Evolutionary conservation across 1,140 invertebrate genomes (phyloP).

Genomic region (Drosophila setifemur): DNA sequence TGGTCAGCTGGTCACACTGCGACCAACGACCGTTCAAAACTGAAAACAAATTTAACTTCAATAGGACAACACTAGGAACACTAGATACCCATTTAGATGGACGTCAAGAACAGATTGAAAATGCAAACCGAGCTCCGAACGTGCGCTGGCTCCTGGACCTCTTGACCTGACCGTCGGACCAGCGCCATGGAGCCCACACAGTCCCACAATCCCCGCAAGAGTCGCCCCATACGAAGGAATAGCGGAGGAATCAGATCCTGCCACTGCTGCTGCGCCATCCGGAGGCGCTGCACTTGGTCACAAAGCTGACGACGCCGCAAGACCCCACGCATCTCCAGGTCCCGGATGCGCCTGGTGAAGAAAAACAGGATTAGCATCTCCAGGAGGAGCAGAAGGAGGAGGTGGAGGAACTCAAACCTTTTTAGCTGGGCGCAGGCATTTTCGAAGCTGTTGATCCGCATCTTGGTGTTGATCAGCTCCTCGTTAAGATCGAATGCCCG

Average conservation of each 20-base stretch:
- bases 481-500: not conserved
- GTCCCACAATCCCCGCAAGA: constrained; percentile 4
- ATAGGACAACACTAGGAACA: not conserved
- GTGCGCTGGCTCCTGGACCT: not conserved
- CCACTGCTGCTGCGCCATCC: not conserved
- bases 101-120: not conserved
- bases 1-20: not conserved
- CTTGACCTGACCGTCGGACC: not conserved
- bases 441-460: not conserved
- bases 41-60: not conserved
- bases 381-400: too few species aligned
- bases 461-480: not conserved
- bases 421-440: not conserved
- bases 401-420: not conserved
- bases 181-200: constrained; percentile 1
- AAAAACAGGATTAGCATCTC: not conserved
- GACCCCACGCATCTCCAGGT: not conserved
- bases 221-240: not conserved
- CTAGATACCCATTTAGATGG: not conserved
- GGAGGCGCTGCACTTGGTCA: not conserved
- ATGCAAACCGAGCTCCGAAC: too few species aligned
- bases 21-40: not conserved
- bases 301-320: not conserved
- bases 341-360: not conserved
- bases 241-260: not conserved